A percentile compares a stretch with the other conserved stretches of the same genome.
Evolutionary conservation across 2,113 vertebrate species (phyloP).

Genomic region (Hemicordylus capensis): DNA sequence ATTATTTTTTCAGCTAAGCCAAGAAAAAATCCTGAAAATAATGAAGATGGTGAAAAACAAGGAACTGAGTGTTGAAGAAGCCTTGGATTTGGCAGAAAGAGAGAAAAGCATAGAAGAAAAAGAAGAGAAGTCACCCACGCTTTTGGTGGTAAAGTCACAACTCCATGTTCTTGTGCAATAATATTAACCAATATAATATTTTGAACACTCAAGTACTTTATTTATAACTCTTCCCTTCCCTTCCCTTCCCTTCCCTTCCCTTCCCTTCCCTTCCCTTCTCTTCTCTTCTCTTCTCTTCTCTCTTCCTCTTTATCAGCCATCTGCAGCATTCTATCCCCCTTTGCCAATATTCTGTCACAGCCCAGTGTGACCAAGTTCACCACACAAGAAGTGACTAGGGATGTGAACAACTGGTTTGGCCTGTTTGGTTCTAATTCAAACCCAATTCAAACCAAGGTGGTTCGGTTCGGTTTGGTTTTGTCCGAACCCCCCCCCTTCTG

Average conservation of each 20-base stretch:
- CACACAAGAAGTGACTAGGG: too few relatives aligned
- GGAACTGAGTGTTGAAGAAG: conserved; percentile 78
- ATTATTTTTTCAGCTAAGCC: conserved; percentile 37
- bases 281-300: too few relatives aligned
- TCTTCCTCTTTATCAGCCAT: too few relatives aligned
- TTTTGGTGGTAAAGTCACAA: neutral
- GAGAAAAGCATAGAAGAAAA: conserved; percentile 22
- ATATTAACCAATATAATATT: neutral
- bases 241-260: too few relatives aligned
- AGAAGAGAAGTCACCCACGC: neutral
- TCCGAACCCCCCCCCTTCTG: too few relatives aligned
- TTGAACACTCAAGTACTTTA: neutral
- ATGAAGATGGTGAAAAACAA: conserved; percentile 82
- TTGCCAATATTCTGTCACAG: too few relatives aligned
- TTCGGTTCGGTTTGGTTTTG: too few relatives aligned
- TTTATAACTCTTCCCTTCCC: neutral
- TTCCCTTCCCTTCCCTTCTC: neutral
- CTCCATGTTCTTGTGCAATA: conserved; percentile 21
- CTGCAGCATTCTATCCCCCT: too few relatives aligned
- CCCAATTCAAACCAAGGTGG: too few relatives aligned
- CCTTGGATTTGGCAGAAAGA: conserved; percentile 73
- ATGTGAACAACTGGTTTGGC: too few relatives aligned
- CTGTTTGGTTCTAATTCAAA: too few relatives aligned
- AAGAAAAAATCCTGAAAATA: conserved; percentile 61
- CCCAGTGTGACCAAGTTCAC: too few relatives aligned